Percentiles rank a stretch among this genome's conserved stretches.
Conservation (phyloP, 2,113 vertebrate genomes). For the Haemorhous mexicanus region DNA sequence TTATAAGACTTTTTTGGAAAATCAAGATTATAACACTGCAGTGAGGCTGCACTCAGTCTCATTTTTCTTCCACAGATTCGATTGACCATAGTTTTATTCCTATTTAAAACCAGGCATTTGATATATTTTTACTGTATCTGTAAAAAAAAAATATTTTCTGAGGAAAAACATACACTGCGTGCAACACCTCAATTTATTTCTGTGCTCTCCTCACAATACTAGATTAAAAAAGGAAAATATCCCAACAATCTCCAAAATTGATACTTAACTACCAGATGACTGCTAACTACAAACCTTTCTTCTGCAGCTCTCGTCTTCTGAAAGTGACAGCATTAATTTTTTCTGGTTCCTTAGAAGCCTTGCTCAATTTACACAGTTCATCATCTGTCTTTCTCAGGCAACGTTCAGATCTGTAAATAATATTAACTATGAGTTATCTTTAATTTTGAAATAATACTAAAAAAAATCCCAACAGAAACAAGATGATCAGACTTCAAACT, state of each 20-base stretch:
- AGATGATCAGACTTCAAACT: neutral
- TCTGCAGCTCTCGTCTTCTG: slow-evolving; percentile 41
- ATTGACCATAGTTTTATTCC: neutral
- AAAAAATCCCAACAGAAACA: neutral
- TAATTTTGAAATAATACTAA: neutral
- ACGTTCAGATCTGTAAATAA: slow-evolving; percentile 55
- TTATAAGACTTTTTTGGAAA: neutral
- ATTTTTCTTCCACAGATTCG: neutral
- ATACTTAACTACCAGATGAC: neutral
- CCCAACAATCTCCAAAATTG: neutral
- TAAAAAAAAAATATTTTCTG: neutral
- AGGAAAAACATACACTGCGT: neutral
- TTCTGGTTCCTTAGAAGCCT: slow-evolving; percentile 22
- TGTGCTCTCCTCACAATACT: neutral
- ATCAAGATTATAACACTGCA: neutral
- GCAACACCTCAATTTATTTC: neutral
- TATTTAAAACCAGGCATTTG: neutral
- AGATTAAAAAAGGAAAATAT: neutral
- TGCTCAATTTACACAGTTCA: slow-evolving; percentile 9
- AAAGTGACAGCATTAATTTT: neutral
- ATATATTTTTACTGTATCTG: neutral
- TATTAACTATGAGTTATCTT: slow-evolving; percentile 23
- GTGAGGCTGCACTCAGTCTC: neutral
- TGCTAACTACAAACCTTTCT: slow-evolving; percentile 71
- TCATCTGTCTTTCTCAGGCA: slow-evolving; percentile 6